phyloP scores from a whole-genome alignment of 2,797 vertebrate genomes.

The Margarornis squamiger region DNA sequence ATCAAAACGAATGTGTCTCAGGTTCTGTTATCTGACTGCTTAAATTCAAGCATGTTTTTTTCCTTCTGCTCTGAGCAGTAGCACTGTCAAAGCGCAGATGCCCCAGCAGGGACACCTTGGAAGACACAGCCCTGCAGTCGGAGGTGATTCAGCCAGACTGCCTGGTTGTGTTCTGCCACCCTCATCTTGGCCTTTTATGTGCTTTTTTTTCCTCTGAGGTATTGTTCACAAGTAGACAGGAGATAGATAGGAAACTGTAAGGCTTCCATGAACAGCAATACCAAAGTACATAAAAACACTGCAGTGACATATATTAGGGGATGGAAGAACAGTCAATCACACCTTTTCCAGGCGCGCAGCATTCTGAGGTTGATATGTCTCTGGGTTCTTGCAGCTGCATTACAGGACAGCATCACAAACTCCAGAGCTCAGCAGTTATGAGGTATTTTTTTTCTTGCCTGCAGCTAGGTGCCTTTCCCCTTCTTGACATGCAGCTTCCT shows the following conservation, averaged over 20 bases:
- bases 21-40: neutral
- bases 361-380: neutral
- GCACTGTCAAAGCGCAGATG: neutral
- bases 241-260: neutral
- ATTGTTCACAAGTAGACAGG: neutral
- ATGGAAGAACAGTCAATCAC: neutral
- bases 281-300: neutral
- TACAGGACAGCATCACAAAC: neutral
- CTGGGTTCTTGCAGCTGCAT: neutral
- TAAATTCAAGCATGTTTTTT: neutral
- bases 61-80: neutral
- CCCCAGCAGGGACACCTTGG: neutral
- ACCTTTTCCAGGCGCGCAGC: neutral
- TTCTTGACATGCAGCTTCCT: neutral
- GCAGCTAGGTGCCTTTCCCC: neutral
- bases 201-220: neutral
- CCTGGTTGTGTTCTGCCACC: neutral
- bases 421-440: neutral
- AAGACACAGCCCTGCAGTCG: fast-evolving
- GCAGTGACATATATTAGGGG: neutral
- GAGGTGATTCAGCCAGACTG: neutral
- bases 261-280: neutral
- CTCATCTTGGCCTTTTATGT: neutral
- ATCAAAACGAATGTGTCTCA: neutral
- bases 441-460: neutral